These are phyloP conservation scores for Trissoscelio sp. DNA, from an alignment of 2,888 invertebrate genomes.

Conservation along the genomic window DNA sequence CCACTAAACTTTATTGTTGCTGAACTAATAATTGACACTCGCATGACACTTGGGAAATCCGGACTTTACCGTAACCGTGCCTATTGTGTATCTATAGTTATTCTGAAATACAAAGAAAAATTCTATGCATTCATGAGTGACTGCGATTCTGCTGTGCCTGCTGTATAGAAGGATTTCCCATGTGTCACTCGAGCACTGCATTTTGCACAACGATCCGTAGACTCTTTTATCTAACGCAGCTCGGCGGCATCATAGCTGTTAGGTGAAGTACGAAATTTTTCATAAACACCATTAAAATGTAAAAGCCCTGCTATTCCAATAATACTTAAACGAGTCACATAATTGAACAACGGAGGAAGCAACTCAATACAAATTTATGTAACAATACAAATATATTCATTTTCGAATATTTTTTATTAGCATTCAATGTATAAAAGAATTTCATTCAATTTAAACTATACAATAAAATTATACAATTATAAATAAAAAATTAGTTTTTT, in stretches of 20 bases:
- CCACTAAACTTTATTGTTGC: slow-evolving; percentile 23
- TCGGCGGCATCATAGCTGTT: slow-evolving; percentile 30
- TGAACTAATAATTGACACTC: slow-evolving; percentile 62
- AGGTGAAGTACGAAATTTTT: slow-evolving; percentile 36
- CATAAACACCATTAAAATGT: slow-evolving; percentile 44
- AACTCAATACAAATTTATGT: background rate
- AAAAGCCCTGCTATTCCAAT: background rate
- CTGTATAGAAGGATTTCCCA: slow-evolving; percentile 68
- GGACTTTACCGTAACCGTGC: slow-evolving; percentile 33
- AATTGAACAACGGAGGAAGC: slow-evolving; percentile 3
- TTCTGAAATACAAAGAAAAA: slow-evolving; percentile 67
- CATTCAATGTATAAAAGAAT: too few relatives aligned
- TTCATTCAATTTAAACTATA: too few relatives aligned
- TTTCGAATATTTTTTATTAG: too few relatives aligned
- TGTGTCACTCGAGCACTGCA: slow-evolving; percentile 65
- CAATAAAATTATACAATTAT: too few relatives aligned
- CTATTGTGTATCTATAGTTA: slow-evolving; percentile 62
- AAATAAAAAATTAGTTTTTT: too few relatives aligned
- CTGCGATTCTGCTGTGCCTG: slow-evolving; percentile 57
- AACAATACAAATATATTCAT: too few relatives aligned
- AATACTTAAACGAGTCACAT: slow-evolving; percentile 5
- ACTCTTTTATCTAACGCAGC: slow-evolving; percentile 65
- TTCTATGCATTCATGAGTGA: slow-evolving; percentile 69
- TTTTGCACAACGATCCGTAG: slow-evolving; percentile 66
- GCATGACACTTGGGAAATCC: slow-evolving; percentile 59